Conservation (phyloP, 2,888 invertebrate species). For the Anthrax anthrax region DNA sequence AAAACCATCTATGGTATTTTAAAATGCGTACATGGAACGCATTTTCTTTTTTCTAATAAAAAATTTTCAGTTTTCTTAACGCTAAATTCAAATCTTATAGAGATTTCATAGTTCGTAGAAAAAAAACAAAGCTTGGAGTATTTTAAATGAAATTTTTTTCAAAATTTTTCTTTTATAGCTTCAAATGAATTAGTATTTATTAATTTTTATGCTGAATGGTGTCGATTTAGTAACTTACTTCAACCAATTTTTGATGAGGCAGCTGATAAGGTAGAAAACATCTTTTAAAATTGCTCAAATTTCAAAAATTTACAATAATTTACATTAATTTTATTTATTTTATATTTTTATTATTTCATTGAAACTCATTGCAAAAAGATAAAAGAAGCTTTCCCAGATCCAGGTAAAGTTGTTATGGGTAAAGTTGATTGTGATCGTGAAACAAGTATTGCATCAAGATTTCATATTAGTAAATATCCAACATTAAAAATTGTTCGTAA, state of each 20-base stretch:
- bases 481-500: constrained; percentile 90
- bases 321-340: too few species aligned
- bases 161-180: constrained; percentile 67
- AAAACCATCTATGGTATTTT: too few species aligned
- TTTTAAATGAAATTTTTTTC: too few species aligned
- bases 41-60: too few species aligned
- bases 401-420: constrained; percentile 80
- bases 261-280: constrained; percentile 55
- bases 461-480: constrained; percentile 96
- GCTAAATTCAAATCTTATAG: too few species aligned
- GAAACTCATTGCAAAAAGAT: too few species aligned
- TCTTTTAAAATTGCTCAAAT: background rate
- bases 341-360: too few species aligned
- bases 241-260: constrained; percentile 96
- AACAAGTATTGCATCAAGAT: constrained; percentile 71
- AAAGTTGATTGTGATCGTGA: constrained; percentile 96
- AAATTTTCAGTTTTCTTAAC: too few species aligned
- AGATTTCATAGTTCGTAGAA: too few species aligned
- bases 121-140: too few species aligned
- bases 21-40: too few species aligned
- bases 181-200: constrained; percentile 93
- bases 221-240: constrained; percentile 93
- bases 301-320: background rate
- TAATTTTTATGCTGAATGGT: constrained; percentile 99
- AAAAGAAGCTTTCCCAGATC: constrained; percentile 57